Evolutionary conservation across 2,113 vertebrate genomes (phyloP), one percentile per base, ranked within the genome.

Genomic region (Pungitius pungitius): DNA sequence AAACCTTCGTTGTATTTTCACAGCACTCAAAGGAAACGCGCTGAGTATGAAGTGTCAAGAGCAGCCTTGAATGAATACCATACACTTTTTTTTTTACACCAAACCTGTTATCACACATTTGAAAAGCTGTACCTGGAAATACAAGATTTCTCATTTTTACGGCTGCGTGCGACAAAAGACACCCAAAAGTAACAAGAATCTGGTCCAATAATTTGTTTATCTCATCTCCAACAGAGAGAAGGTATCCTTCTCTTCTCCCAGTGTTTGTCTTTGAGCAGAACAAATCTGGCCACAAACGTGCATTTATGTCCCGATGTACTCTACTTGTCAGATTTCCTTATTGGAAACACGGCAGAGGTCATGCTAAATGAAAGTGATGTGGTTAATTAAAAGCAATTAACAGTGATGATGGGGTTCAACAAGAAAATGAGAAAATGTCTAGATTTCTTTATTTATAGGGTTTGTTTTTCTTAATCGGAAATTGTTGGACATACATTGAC

Each of bases 331-430:
- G 80, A 81, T 73, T 82, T 78, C 37, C 47, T 54, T 17, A 35
- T 78, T 81, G 80, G 78, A 83, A 73, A 65, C 55, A 64, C n/a
- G 55, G 74, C 64, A 78, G 55, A 72, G 69, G 68, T 78, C 77
- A 62, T 56, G 81, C 76, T 86, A 73, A 78, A 80, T 75, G 87
- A 78, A 54, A 77, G 82, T 59, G 1, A 81, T 69, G 80, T 11
- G 69, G 75, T 81, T 80, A 71, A 84, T 85, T 84, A 77, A 86
- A 89, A 80, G 56, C 47, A 82, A 80, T 82, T 85, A 82, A 75
- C 69, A 69, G 35, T 69, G 61, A 60, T 24, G 54, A 20, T 59
- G 45, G 13, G 52, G 52, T 39, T 43, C 26, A 73, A 40, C n/a
- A 74, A 24, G 26, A 51, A 51, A 8, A 37, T n/a, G 6, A 30